Evolutionary conservation across 1,140 invertebrate genomes (phyloP).

Genomic region (Heliconius congener): DNA sequence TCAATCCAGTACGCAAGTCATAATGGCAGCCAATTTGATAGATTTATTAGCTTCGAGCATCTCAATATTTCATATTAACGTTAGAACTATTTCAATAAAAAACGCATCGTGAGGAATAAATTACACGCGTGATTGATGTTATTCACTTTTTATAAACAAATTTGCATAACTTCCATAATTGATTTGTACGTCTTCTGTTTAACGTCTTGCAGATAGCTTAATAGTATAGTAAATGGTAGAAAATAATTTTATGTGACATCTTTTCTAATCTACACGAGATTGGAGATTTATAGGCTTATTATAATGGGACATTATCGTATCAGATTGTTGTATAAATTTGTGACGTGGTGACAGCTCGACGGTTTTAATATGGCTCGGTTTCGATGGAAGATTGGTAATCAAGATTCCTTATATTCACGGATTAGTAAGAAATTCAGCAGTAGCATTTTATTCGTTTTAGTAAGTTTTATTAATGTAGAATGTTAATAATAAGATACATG

Average conservation of each 20-base stretch:
- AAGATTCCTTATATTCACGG: too few relatives aligned
- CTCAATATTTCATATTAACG: neutral
- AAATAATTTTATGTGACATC: neutral
- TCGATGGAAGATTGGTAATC: too few relatives aligned
- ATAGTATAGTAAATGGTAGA: neutral
- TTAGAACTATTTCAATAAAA: neutral
- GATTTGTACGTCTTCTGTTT: neutral
- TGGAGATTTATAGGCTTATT: neutral
- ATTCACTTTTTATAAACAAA: neutral
- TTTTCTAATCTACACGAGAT: slow-evolving; percentile 1
- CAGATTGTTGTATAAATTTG: neutral
- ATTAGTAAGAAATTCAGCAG: too few relatives aligned
- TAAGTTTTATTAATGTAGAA: too few relatives aligned
- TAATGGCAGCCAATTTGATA: neutral
- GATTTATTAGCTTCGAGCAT: neutral
- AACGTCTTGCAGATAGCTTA: neutral
- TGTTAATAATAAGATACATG: too few relatives aligned
- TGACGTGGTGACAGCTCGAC: neutral
- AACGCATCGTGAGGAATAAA: neutral
- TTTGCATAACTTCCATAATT: neutral
- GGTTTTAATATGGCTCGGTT: neutral
- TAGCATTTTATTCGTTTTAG: too few relatives aligned
- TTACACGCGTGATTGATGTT: neutral
- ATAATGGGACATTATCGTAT: neutral
- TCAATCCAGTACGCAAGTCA: neutral